Base-by-base conservation (phyloP, 2,113 vertebrate genomes). In the Myotis lucifugus region DNA sequence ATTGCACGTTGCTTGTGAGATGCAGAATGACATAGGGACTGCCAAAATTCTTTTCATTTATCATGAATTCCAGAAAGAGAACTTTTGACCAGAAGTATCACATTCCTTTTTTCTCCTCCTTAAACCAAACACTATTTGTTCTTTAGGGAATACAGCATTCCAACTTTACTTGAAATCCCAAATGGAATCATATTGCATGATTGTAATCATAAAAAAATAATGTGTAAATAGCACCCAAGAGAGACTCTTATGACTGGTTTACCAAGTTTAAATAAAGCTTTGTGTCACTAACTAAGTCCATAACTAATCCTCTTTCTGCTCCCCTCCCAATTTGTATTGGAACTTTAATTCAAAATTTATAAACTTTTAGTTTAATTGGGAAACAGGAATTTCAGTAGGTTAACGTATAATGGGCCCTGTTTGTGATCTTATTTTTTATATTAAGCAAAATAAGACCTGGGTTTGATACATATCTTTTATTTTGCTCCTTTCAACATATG, bases 11-110 rank as follows among this genome's bases (percentile, higher is more conserved):
- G 93, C 98, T 97, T 96, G 94, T 89, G 93, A 97, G 93, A 96
- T 96, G 85, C 91, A 96, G 95, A 95, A 96, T 66, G 79, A 93
- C 88, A 92, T 90, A 94, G 83, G 48, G 98, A 96, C 92, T 97
- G 98, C 98, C 98, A 98, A 98, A 97, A 98, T 98, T 98, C 97
- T 97, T 98, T 97, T 98, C 95, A 97, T 98, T 98, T 98, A 96
- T 91, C 96, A 78, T 84, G 11, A 97, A 97, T 93, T 98, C 96
- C 97, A 97, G 97, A 98, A 98, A 94, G 96, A 98, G 91, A 95
- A 96, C 93, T 97, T 97, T 86, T 97, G 86, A 98, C 93, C 95
- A 96, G 72, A 97, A 98, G 95, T 91, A 70, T 97, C 81, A 17
- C 96, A 97, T 98, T 98, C 79, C 94, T 82, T 56, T 61, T 85